A percentile compares a stretch with the other conserved stretches of the same genome.
Evolutionary conservation across 1,140 invertebrate species (phyloP).

Genomic region (Gryllus bimaculatus): DNA sequence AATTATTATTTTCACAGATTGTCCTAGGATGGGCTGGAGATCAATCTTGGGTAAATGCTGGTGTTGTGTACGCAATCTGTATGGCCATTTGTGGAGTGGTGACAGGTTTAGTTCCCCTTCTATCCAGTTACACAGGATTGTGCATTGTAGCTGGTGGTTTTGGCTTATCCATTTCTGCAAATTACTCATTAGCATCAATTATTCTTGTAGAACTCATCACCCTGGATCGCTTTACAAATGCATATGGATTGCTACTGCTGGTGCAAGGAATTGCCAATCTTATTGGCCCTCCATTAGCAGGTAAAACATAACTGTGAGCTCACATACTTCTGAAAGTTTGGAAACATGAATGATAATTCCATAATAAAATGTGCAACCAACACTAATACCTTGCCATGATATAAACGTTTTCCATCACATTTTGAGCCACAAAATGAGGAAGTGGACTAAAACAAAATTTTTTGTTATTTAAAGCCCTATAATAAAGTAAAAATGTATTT

Average conservation of each 20-base stretch:
- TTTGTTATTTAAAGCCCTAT: too few relatives aligned
- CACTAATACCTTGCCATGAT: too few relatives aligned
- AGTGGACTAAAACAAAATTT: too few relatives aligned
- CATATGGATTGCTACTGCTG: conserved; percentile 75
- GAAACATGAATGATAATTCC: too few relatives aligned
- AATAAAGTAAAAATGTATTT: too few relatives aligned
- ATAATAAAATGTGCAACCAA: too few relatives aligned
- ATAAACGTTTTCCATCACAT: too few relatives aligned
- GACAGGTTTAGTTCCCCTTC: conserved; percentile 58
- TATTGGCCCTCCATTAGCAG: conserved; percentile 76
- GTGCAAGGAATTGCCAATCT: conserved; percentile 84
- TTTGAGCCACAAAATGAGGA: too few relatives aligned
- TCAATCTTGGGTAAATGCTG: conserved; percentile 60
- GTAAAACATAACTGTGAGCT: conserved; percentile 34
- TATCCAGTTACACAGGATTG: conserved; percentile 45
- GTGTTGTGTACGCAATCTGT: conserved; percentile 64
- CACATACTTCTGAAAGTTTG: too few relatives aligned
- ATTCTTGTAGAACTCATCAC: conserved; percentile 78
- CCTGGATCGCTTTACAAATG: conserved; percentile 79
- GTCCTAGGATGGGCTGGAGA: conserved; percentile 81
- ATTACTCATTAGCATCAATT: conserved; percentile 77
- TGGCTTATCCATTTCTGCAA: conserved; percentile 76
- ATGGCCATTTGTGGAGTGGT: conserved; percentile 66
- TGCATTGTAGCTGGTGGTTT: conserved; percentile 58
- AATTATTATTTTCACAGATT: conserved; percentile 47